These are phyloP conservation scores for Coecobrya sp. DNA, from an alignment of 2,888 invertebrate species.

Conservation along the genomic window DNA sequence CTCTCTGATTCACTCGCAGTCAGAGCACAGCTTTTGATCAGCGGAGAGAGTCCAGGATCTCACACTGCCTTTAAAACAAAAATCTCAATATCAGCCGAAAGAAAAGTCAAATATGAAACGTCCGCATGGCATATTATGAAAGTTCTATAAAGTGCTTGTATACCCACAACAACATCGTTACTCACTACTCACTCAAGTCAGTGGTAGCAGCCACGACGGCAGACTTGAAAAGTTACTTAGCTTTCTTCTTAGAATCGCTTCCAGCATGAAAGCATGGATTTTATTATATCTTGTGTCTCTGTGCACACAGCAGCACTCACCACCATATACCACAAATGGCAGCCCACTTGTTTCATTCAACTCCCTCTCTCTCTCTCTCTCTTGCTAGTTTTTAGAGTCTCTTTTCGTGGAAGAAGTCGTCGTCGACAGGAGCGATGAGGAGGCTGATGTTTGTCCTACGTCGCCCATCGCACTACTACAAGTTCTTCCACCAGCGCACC, in stretches of 20 bases:
- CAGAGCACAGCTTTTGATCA: not conserved
- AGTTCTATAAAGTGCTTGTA: not conserved
- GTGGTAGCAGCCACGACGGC: no score
- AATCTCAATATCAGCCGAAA: no score
- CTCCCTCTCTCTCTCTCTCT: not conserved
- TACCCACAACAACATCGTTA: no score
- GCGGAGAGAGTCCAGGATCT: not conserved
- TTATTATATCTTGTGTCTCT: no score
- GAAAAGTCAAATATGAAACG: slow-evolving; percentile 24
- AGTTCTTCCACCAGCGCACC: slow-evolving; percentile 34
- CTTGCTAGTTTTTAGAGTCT: not conserved
- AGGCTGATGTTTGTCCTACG: slow-evolving; percentile 49
- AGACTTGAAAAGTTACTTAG: no score
- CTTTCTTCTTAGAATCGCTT: not conserved
- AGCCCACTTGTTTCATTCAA: slow-evolving; percentile 18
- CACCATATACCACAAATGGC: no score
- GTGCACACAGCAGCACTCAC: not conserved
- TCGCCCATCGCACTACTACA: slow-evolving; percentile 47
- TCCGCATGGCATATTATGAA: no score
- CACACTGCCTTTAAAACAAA: not conserved
- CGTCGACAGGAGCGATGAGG: slow-evolving; percentile 33
- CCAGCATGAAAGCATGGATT: not conserved
- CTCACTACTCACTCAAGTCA: no score
- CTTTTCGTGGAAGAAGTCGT: not conserved
- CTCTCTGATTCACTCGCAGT: not conserved